phyloP scores from a whole-genome alignment of 1,140 invertebrate species.

The Anadara kagoshimensis region DNA sequence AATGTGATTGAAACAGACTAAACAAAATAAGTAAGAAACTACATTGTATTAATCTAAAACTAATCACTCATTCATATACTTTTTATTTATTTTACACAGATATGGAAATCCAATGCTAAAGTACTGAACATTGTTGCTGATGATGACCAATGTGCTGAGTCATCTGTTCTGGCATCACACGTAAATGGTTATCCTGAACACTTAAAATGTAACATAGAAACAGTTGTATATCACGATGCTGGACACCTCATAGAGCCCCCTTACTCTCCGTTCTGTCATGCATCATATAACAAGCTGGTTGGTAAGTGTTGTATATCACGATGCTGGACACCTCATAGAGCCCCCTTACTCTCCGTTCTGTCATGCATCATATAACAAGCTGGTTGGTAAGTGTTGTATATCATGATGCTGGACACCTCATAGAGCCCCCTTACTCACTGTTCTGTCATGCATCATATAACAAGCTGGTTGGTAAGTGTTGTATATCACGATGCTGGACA shows the following conservation, averaged over 20 bases:
- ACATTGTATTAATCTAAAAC: too few relatives aligned
- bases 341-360: conserved; percentile 41
- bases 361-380: conserved; percentile 15
- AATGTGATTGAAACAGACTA: too few relatives aligned
- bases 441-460: conserved; percentile 22
- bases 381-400: conserved; percentile 33
- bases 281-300: conserved; percentile 20
- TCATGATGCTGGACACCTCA: conserved; percentile 40
- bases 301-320: conserved; percentile 36
- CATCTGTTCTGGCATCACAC: background rate
- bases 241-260: conserved; percentile 50
- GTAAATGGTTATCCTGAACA: conserved; percentile 1
- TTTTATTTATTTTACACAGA: background rate
- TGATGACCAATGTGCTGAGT: conserved; percentile 7
- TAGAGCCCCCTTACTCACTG: conserved; percentile 43
- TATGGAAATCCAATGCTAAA: conserved; percentile 18
- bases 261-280: conserved; percentile 25
- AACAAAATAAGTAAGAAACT: too few relatives aligned
- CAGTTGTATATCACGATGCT: conserved; percentile 37
- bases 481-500: conserved; percentile 43
- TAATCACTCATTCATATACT: too few relatives aligned
- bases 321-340: conserved; percentile 46
- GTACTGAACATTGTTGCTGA: background rate
- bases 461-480: conserved; percentile 22
- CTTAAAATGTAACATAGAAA: conserved; percentile 22